Evolutionary conservation across 2,888 invertebrate genomes (phyloP).

Genomic region (Acanthosepion esculentum): DNA sequence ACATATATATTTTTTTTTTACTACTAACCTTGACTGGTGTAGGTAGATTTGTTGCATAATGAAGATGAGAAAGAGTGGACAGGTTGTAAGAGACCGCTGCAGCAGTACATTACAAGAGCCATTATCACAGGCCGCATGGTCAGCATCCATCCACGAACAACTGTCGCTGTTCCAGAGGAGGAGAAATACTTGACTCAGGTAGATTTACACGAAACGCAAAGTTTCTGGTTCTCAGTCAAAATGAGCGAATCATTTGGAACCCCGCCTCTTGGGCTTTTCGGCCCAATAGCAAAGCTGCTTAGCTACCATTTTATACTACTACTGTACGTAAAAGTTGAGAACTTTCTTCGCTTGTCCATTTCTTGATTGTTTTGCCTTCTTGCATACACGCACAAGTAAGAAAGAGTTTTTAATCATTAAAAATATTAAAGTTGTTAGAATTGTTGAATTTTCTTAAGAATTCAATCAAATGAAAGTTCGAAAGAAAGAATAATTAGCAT

Average conservation of each 20-base stretch:
- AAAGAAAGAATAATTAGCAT: no score
- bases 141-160: constrained; percentile 48
- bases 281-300: constrained; percentile 37
- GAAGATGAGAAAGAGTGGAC: constrained; percentile 53
- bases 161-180: not conserved
- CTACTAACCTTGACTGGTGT: constrained; percentile 47
- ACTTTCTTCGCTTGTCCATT: not conserved
- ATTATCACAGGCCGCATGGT: constrained; percentile 56
- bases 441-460: no score
- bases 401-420: no score
- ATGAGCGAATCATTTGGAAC: not conserved
- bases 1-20: not conserved
- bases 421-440: no score
- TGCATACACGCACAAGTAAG: no score
- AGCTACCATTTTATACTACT: not conserved
- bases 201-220: constrained; percentile 33
- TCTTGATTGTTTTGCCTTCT: not conserved
- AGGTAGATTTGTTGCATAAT: constrained; percentile 50
- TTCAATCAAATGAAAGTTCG: no score
- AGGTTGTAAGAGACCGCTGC: constrained; percentile 53
- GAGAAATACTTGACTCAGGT: constrained; percentile 15
- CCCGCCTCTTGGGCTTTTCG: constrained; percentile 45
- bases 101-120: constrained; percentile 56
- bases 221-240: constrained; percentile 41
- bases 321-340: not conserved